Evolutionary conservation across 1,140 invertebrate species (phyloP).

Genomic region (Nymphalis io): DNA sequence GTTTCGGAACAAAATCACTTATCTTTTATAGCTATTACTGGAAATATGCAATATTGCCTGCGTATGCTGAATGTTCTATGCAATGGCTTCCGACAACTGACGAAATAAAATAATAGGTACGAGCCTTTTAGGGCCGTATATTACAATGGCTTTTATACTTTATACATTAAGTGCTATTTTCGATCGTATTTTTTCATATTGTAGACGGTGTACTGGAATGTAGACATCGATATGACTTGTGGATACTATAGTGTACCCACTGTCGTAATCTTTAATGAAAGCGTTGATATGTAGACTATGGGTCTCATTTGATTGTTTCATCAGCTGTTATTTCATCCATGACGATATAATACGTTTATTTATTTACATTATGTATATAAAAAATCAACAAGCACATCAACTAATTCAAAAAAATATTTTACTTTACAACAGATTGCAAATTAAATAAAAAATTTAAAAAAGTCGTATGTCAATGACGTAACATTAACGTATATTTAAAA

Average conservation of each 20-base stretch:
- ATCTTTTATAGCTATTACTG: conserved; percentile 44
- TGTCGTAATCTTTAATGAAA: conserved; percentile 44
- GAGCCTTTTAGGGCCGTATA: conserved; percentile 19
- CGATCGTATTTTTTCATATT: conserved; percentile 1
- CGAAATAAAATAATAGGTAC: conserved; percentile 56
- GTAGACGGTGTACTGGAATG: conserved; percentile 36
- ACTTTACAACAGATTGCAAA: too few species aligned
- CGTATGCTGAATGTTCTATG: conserved; percentile 42
- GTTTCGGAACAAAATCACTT: conserved; percentile 27
- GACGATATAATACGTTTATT: not conserved
- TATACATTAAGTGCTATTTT: conserved; percentile 18
- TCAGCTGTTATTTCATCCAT: not conserved
- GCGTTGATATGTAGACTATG: conserved; percentile 29
- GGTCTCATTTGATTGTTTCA: conserved; percentile 5
- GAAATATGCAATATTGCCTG: conserved; percentile 48
- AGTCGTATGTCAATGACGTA: too few species aligned
- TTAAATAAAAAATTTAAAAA: too few species aligned
- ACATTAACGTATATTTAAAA: not conserved
- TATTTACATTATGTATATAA: too few species aligned
- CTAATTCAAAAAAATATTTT: too few species aligned
- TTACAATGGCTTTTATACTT: conserved; percentile 21
- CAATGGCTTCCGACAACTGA: conserved; percentile 59
- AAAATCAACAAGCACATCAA: too few species aligned
- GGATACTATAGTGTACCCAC: conserved; percentile 27
- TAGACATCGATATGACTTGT: conserved; percentile 42